Base-by-base conservation (phyloP, 2,113 vertebrate genomes). In the Pelmatolapia mariae region DNA sequence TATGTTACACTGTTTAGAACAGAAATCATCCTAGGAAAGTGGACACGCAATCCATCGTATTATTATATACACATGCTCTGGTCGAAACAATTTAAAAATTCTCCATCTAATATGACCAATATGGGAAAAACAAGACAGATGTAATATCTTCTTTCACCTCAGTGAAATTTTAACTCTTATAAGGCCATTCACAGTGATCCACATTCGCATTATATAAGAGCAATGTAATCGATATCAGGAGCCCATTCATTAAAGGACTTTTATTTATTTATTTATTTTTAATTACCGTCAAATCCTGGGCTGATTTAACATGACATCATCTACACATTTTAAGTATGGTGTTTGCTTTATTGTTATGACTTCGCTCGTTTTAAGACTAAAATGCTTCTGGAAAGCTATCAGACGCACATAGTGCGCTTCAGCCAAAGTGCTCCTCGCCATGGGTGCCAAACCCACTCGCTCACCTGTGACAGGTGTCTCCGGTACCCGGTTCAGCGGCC, bases 391-490 rank as follows among this genome's bases (percentile, higher is more conserved):
- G 26, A 29, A 50, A 50, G 71, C 36, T 26, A 6, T 12, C 2
- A 54, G 53, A 36, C 16, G 47, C 66, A 13, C 10, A 15, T 6
- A 4, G 43, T 29, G 52, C 56, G 52, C 80, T 52, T 80, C 7
- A 24, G 19, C 40, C 86, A 11, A n/a, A 54, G 26, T 13, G 73
- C 59, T 79, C 15, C 11, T 26, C 26, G 2, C 63, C 8, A 2
- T 6, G n/a, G n/a, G 8, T 79, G 82, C 78, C 80, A 66, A 82
- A 66, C 71, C 73, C 73, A n/a, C 59, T 79, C 57, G 93, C 97
- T 98, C 92, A 98, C 98, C 98, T 96, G 96, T 95, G 53, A 94
- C 96, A 92, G 98, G 98, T 93, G 96, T 96, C 93, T 98, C 98
- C 71, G 98, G 98, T 5, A 98, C 98, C 92, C 97, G 96, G 86